Evolutionary conservation across 1,140 invertebrate genomes (phyloP).

Genomic region (Ips typographus): DNA sequence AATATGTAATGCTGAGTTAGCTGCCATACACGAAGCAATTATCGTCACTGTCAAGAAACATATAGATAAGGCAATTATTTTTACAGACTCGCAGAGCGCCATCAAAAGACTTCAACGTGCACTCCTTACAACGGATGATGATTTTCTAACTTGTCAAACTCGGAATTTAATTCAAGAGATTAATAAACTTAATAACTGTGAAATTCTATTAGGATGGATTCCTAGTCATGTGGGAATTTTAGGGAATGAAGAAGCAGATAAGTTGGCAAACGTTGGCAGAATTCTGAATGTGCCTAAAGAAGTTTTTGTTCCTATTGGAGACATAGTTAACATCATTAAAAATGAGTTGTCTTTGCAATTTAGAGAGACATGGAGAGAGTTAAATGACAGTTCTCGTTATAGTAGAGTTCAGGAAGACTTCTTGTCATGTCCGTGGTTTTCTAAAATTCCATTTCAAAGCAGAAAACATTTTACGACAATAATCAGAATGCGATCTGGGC

Average conservation of each 20-base stretch:
- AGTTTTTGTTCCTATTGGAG: background rate
- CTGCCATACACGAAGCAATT: conserved; percentile 14
- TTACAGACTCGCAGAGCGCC: conserved; percentile 5
- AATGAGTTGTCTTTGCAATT: conserved; percentile 6
- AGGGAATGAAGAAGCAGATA: conserved; percentile 18
- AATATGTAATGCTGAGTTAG: conserved; percentile 7
- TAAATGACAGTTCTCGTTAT: background rate
- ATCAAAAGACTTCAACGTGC: background rate
- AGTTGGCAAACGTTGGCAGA: background rate
- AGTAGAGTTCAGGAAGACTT: conserved; percentile 5
- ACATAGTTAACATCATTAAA: background rate
- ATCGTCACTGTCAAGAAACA: conserved; percentile 1
- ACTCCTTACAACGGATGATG: background rate
- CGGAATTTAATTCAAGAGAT: background rate
- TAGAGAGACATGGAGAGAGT: background rate
- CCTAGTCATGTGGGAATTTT: conserved; percentile 8
- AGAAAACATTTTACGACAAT: conserved; percentile 27
- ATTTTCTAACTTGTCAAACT: background rate
- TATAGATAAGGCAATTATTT: conserved; percentile 3
- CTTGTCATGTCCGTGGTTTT: conserved; percentile 7
- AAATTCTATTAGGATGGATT: conserved; percentile 17
- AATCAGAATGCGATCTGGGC: conserved; percentile 30
- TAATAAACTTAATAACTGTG: background rate
- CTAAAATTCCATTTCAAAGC: conserved; percentile 5
- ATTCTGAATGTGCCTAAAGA: conserved; percentile 1